Base-by-base conservation (phyloP, 1,140 invertebrate genomes). In the Drosophila albomicans region DNA sequence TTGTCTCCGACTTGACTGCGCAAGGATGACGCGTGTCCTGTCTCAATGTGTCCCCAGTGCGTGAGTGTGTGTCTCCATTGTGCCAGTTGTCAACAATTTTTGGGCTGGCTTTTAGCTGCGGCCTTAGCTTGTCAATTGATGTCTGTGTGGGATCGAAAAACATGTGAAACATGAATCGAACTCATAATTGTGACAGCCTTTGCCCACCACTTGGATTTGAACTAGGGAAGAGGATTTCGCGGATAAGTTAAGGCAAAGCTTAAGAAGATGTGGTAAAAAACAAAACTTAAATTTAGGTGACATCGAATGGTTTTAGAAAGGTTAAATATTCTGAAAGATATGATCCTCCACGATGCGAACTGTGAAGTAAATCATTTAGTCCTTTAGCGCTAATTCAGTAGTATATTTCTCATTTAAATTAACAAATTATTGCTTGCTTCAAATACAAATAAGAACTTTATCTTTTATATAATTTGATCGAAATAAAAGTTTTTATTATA, bases 101-200 rank as follows among this genome's bases (percentile, higher is more conserved):
- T 25, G 74, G 75, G 48, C 66, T 78, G 77, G 73, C 84, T 87
- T 80, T 84, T 78, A 78, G 84, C 54, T 38, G 52, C 32, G 49
- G 77, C 46, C 67, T 71, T 65, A 75, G 69, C 78, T 63, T 87
- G 80, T 67, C 84, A 66, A 88, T 88, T 87, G 84, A 89, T 89
- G 79, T 81, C 67, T 73, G 64, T 66, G 58, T 68, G 73, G 80
- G 80, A 78, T 87, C 57, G 62, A 56, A 68, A 25, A 58, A 61
- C 70, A 61, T 68, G 54, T 45, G 69, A 65, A 49, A 85, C 78
- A 77, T 75, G 80, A 88, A 88, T 84, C 85, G 73, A 78, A 88
- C 72, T 88, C 84, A 87, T 84, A 87, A 80, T 84, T 88, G 73
- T 72, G 84, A 80, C 64, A 78, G 65, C 11, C 20, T 41, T 61